Evolutionary conservation across 2,888 invertebrate genomes (phyloP), one percentile per base, ranked within the genome.

Genomic region (Epirrhoe alternata): DNA sequence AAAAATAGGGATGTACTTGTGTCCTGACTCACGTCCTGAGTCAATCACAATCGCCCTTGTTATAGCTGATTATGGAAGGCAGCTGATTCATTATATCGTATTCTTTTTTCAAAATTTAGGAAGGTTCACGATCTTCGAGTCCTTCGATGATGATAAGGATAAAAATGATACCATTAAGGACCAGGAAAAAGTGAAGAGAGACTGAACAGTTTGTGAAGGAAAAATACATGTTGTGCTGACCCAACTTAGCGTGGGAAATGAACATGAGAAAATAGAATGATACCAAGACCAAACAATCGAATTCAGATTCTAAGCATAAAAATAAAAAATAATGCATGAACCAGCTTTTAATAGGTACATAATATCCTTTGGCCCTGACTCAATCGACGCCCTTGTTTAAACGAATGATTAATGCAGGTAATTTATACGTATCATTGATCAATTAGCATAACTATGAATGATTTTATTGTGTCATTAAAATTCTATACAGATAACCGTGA

Each of bases 321-420:
- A 24, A 24, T 2, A 24, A 24, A 24, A 24, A 24, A 24, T 24
- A 24, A 24, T 24, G 14, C 62, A 56, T 67, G 55, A 63, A 38
- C 63, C 56, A 67, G 67, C 63, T 62, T 30, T 64, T 53, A 50
- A 17, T n/a, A 10, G 55, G 7, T 52, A 1, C 24, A 24, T 2
- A 24, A 16, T 53, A 30, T 49, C 16, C 47, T 42, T 54, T 53
- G 50, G 24, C 42, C 63, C 77, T 87, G 86, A 88, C 74, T 87
- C 87, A 68, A 64, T 64, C 59, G 35, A 30, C 50, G 56, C 57
- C 57, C 68, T 68, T 71, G 68, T 74, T 72, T 70, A 67, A 66
- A 61, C 69, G 72, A 75, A 80, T 83, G 83, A 83, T 76, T 81
- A 84, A 86, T 79, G 80, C 76, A 75, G 80, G 83, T 84, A 83